Evolutionary conservation across 2,797 vertebrate species (phyloP).

Genomic region (Arremon aurantiirostris): DNA sequence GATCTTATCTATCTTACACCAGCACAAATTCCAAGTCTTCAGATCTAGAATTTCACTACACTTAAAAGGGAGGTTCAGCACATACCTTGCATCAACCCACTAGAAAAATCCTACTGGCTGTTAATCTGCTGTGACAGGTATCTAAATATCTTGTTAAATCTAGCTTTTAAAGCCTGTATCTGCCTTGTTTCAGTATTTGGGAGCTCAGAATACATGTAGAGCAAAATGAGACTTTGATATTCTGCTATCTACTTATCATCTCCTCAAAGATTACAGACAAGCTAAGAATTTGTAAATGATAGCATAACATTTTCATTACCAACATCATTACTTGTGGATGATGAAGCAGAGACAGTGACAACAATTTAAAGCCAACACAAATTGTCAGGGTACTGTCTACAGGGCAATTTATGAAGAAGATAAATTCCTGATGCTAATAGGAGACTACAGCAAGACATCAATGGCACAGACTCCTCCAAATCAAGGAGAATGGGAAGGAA

Average conservation of each 20-base stretch:
- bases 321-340: conserved; percentile 40
- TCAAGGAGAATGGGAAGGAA: neutral
- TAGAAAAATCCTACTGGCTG: neutral
- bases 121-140: neutral
- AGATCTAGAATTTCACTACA: neutral
- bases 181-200: neutral
- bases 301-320: conserved; percentile 51
- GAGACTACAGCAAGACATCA: neutral
- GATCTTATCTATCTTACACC: neutral
- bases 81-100: neutral
- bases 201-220: neutral
- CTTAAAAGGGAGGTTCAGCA: neutral
- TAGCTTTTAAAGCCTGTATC: neutral
- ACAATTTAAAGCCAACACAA: conserved; percentile 24
- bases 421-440: conserved; percentile 2
- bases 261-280: neutral
- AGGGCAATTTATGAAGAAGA: conserved; percentile 9
- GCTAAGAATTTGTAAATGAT: conserved; percentile 8
- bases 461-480: neutral
- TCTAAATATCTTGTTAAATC: neutral
- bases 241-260: neutral
- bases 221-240: neutral
- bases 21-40: neutral
- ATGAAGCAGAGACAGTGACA: conserved; percentile 25
- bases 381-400: neutral